Conservation (phyloP, 2,113 vertebrate genomes). For the Columba janthina region DNA sequence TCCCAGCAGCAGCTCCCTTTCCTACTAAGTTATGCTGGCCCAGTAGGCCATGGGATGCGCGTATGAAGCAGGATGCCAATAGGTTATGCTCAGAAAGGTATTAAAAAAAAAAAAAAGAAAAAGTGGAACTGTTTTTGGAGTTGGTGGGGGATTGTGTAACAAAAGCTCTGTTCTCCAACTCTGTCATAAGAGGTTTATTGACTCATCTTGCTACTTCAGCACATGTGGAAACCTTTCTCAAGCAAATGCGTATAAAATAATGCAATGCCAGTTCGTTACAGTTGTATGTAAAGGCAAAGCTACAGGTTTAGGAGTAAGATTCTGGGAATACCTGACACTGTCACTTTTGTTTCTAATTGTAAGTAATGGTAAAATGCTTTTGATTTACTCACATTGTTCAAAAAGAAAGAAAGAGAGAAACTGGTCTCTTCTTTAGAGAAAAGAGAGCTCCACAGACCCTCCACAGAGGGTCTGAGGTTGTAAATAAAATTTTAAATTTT, state of each 20-base stretch:
- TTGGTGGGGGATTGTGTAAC: neutral
- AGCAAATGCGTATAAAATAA: neutral
- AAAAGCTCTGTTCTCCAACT: neutral
- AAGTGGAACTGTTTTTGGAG: neutral
- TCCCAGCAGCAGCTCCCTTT: constrained; percentile 22
- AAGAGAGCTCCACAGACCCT: neutral
- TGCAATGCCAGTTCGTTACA: neutral
- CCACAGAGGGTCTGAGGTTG: neutral
- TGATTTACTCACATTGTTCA: neutral
- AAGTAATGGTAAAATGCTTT: neutral
- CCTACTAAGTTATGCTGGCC: neutral
- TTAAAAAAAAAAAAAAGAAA: neutral
- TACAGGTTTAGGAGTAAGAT: neutral
- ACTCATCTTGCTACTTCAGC: neutral
- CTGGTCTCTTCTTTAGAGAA: neutral
- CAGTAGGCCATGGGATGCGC: neutral
- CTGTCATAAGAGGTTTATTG: neutral
- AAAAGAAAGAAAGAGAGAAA: neutral
- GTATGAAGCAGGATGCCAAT: neutral
- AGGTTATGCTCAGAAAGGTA: neutral
- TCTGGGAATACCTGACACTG: neutral
- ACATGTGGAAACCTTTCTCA: neutral
- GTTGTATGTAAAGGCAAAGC: neutral
- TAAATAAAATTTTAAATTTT: neutral
- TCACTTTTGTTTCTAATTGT: neutral